phyloP scores from a whole-genome alignment of 2,797 vertebrate genomes.

The Microhierax caerulescens region DNA sequence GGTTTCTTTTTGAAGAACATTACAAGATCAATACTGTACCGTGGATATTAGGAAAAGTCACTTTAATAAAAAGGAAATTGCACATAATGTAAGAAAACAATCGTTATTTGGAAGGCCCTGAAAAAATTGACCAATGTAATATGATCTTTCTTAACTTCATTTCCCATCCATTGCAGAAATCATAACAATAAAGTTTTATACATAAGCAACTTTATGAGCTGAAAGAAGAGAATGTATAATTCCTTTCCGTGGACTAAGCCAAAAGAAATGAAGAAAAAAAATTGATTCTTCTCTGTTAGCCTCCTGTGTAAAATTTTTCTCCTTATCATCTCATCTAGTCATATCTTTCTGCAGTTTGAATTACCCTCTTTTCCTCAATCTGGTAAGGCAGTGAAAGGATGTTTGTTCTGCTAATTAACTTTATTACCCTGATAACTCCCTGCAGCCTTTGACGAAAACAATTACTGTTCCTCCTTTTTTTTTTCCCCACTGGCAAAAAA shows the following conservation, averaged over 20 bases:
- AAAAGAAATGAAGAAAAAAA: slow-evolving; percentile 69
- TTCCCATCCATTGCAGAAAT: slow-evolving; percentile 66
- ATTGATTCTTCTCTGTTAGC: slow-evolving; percentile 80
- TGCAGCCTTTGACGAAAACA: slow-evolving; percentile 98
- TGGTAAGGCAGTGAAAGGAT: slow-evolving; percentile 87
- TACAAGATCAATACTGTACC: slow-evolving; percentile 27
- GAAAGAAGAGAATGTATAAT: slow-evolving; percentile 63
- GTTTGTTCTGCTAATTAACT: slow-evolving; percentile 99
- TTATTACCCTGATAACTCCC: slow-evolving; percentile 99
- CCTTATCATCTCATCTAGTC: slow-evolving; percentile 87
- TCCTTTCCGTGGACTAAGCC: slow-evolving; percentile 55
- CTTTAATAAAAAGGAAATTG: slow-evolving; percentile 57
- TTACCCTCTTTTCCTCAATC: slow-evolving; percentile 87
- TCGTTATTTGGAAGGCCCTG: slow-evolving; percentile 40
- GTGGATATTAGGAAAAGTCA: slow-evolving; percentile 51
- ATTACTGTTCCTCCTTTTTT: slow-evolving; percentile 86
- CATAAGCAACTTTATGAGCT: slow-evolving; percentile 63
- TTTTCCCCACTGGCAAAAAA: slow-evolving; percentile 74
- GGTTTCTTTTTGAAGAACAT: slow-evolving; percentile 38
- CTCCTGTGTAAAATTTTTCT: slow-evolving; percentile 85
- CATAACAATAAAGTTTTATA: slow-evolving; percentile 66
- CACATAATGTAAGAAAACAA: slow-evolving; percentile 66
- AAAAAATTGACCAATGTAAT: slow-evolving; percentile 43
- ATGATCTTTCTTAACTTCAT: slow-evolving; percentile 57
- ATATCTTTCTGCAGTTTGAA: slow-evolving; percentile 86